phyloP scores from a whole-genome alignment of 2,113 vertebrate genomes.

The Semnornis frantzii region DNA sequence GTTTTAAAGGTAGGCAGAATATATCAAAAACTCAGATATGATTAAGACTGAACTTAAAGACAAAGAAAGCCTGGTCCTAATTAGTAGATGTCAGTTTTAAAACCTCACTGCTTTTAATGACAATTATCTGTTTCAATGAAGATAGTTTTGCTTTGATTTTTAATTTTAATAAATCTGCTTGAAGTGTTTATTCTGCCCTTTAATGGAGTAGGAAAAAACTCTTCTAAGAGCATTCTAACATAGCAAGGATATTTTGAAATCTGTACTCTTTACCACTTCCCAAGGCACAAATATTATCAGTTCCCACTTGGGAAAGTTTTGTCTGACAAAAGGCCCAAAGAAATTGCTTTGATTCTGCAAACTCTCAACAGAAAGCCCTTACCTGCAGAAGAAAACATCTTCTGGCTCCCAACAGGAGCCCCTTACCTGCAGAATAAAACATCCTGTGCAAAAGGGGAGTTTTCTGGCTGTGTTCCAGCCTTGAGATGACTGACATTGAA shows the following conservation, averaged over 20 bases:
- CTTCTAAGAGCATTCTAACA: neutral
- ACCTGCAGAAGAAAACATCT: constrained; percentile 95
- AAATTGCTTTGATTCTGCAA: neutral
- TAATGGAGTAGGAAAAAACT: neutral
- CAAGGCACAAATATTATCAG: neutral
- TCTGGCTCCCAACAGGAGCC: constrained; percentile 23
- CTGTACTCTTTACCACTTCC: neutral
- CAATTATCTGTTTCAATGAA: neutral
- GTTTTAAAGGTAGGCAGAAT: neutral
- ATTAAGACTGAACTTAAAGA: neutral
- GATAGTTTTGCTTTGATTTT: neutral
- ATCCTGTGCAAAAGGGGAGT: constrained; percentile 83
- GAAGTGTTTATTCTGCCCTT: neutral
- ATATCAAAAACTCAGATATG: neutral
- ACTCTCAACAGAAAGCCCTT: constrained; percentile 8
- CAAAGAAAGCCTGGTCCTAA: neutral
- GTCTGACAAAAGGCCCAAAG: neutral
- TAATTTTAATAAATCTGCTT: neutral
- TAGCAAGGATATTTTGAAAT: neutral
- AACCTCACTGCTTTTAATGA: neutral
- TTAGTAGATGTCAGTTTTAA: neutral
- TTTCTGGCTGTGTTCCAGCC: constrained; percentile 85
- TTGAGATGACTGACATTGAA: constrained; percentile 94
- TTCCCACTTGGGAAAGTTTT: neutral
- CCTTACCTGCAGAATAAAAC: constrained; percentile 93